These are phyloP conservation scores for Galeruca laticollis DNA, from an alignment of 2,888 invertebrate genomes.

Conservation along the genomic window DNA sequence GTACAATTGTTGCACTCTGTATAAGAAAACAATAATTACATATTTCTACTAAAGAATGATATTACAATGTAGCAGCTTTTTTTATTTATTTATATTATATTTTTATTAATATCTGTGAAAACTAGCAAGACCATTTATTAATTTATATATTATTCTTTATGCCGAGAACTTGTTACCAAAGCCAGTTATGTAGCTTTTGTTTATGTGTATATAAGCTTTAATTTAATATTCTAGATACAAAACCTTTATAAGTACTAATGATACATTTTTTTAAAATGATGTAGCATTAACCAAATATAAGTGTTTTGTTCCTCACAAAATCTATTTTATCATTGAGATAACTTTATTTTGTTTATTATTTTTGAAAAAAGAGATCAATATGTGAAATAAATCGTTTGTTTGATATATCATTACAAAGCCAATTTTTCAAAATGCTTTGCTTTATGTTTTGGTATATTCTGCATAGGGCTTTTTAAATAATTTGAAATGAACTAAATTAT, in stretches of 20 bases:
- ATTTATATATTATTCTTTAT: neutral
- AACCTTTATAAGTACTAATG: neutral
- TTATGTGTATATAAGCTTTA: constrained; percentile 6
- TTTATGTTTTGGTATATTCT: no score
- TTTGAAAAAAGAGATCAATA: no score
- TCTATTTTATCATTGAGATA: no score
- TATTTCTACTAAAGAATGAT: no score
- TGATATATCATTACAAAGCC: no score
- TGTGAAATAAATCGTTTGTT: no score
- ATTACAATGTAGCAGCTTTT: neutral
- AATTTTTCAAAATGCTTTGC: no score
- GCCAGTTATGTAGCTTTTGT: constrained; percentile 2
- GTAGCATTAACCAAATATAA: neutral
- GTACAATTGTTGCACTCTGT: no score
- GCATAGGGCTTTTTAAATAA: no score
- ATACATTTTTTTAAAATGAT: neutral
- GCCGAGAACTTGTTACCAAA: neutral
- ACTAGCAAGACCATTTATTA: neutral
- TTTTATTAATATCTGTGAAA: neutral
- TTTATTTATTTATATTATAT: neutral
- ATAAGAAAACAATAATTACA: no score
- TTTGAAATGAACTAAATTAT: no score
- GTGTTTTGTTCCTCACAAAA: neutral
- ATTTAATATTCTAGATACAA: neutral
- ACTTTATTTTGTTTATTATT: no score